Evolutionary conservation across 2,113 vertebrate species (phyloP).

Genomic region (Microcebus tavaratra): DNA sequence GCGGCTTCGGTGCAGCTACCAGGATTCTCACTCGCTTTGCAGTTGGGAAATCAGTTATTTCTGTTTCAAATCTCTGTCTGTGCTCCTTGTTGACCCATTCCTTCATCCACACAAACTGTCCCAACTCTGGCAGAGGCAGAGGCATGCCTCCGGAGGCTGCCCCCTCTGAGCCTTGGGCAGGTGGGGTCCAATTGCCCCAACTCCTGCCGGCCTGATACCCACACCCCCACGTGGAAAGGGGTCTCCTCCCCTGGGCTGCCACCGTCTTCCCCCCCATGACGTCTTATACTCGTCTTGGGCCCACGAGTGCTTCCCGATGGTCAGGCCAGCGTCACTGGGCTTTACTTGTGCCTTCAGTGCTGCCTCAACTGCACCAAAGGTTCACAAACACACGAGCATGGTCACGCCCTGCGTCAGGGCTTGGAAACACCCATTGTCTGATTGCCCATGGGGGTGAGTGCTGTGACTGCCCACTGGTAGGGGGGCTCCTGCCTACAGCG

Average conservation of each 20-base stretch:
- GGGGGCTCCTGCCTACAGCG: not conserved
- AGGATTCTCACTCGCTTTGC: too few species aligned
- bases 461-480: not conserved
- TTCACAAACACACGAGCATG: not conserved
- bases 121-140: not conserved
- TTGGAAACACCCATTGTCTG: not conserved
- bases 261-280: too few species aligned
- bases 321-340: not conserved
- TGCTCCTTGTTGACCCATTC: not conserved
- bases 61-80: not conserved
- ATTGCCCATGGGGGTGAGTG: not conserved
- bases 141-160: rapidly evolving
- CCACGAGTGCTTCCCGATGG: rapidly evolving
- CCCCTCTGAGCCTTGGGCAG: not conserved
- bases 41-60: not conserved
- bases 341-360: not conserved
- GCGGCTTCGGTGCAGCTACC: too few species aligned
- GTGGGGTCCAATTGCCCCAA: rapidly evolving
- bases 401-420: not conserved
- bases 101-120: not conserved
- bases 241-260: too few species aligned
- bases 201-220: not conserved
- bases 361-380: not conserved
- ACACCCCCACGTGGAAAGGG: too few species aligned
- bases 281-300: not conserved